A percentile compares a stretch with the other conserved stretches of the same genome.
Evolutionary conservation across 2,113 vertebrate genomes (phyloP).

Genomic region (Regulus satrapa): DNA sequence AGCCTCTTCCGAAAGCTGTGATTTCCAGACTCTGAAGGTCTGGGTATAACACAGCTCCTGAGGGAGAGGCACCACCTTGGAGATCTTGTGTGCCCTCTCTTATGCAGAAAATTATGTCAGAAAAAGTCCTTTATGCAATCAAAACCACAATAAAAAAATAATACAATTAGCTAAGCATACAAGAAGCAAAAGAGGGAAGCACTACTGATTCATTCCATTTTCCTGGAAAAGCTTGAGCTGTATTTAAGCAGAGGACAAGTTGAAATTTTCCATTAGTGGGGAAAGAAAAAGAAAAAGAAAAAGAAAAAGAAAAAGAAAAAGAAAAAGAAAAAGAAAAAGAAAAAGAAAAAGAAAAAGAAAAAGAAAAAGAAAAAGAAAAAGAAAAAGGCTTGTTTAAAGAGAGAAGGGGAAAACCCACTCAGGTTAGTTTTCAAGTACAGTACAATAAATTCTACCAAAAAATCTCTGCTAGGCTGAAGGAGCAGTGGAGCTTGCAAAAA

Average conservation of each 20-base stretch:
- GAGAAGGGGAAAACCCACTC: not conserved
- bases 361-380: no score
- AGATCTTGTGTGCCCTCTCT: not conserved
- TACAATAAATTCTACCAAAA: not conserved
- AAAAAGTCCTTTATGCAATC: not conserved
- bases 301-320: no score
- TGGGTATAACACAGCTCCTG: not conserved
- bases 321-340: no score
- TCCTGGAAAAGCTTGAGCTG: not conserved
- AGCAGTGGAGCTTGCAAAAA: not conserved
- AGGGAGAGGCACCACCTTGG: not conserved
- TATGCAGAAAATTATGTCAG: not conserved
- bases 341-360: not conserved
- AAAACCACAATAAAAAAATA: not conserved
- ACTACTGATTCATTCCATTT: not conserved
- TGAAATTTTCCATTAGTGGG: not conserved
- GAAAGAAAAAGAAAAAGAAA: fast-evolving
- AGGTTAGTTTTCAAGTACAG: not conserved
- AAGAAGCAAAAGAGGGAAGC: not conserved
- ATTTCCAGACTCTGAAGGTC: not conserved
- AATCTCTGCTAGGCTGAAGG: not conserved
- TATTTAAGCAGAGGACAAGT: not conserved
- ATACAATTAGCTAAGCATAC: not conserved
- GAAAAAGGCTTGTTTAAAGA: not conserved
- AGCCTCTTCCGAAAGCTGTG: not conserved